Evolutionary conservation across 2,797 vertebrate genomes (phyloP).

Genomic region (Serranus cabrilla): DNA sequence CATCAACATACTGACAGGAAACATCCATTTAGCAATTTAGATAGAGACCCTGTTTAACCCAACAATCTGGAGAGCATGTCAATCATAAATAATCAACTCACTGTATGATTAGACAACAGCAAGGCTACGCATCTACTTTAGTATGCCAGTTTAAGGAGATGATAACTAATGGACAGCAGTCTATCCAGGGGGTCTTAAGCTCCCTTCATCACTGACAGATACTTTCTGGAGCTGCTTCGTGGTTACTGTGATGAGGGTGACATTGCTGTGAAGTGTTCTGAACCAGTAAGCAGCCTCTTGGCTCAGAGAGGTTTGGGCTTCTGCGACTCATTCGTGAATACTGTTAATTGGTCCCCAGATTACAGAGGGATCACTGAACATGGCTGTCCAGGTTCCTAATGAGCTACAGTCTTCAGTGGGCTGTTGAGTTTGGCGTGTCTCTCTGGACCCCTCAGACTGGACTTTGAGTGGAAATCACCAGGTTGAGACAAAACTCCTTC

Average conservation of each 20-base stretch:
- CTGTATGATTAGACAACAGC: constrained; percentile 45
- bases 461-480: constrained; percentile 32
- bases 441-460: constrained; percentile 16
- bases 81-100: constrained; percentile 67
- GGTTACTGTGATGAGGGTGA: constrained; percentile 18
- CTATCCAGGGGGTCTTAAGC: constrained; percentile 39
- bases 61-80: constrained; percentile 66
- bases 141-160: constrained; percentile 31
- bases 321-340: constrained; percentile 62
- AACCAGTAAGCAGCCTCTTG: constrained; percentile 58
- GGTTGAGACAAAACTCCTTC: constrained; percentile 28
- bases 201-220: constrained; percentile 53
- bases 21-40: constrained; percentile 72
- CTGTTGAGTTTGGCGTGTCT: constrained; percentile 17
- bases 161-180: constrained; percentile 33
- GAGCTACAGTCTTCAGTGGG: constrained; percentile 56
- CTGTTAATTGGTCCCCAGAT: constrained; percentile 84
- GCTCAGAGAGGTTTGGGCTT: constrained; percentile 44
- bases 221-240: constrained; percentile 45
- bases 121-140: constrained; percentile 34
- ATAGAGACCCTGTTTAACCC: constrained; percentile 63
- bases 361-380: constrained; percentile 70
- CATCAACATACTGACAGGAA: constrained; percentile 57
- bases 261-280: constrained; percentile 44
- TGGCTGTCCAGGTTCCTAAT: constrained; percentile 76